Evolutionary conservation across 2,797 vertebrate species (phyloP).

Genomic region (Gymnothorax reevesii): DNA sequence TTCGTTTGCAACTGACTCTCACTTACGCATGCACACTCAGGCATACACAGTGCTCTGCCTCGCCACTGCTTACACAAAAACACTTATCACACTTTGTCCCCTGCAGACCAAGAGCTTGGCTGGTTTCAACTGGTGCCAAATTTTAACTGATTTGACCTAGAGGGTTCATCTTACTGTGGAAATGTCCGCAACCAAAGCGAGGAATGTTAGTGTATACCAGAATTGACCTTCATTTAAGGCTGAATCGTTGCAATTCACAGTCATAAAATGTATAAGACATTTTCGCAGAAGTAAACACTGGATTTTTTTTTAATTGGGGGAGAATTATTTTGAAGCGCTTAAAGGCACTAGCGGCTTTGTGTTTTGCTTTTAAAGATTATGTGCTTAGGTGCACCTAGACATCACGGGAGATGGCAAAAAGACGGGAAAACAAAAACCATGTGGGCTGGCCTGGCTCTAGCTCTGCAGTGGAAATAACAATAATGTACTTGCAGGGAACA

Average conservation of each 20-base stretch:
- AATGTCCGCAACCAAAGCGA: background rate
- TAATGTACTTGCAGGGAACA: background rate
- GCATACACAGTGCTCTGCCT: background rate
- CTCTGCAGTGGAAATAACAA: background rate
- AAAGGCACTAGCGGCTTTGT: background rate
- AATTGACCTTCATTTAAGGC: background rate
- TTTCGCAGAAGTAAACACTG: background rate
- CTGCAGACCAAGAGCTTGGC: background rate
- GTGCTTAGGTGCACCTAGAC: background rate
- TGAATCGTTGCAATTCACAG: background rate
- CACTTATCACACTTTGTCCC: background rate
- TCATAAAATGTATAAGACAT: background rate
- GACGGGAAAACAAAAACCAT: background rate
- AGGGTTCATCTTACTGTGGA: background rate
- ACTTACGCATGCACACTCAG: conserved; percentile 1
- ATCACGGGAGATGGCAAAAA: background rate
- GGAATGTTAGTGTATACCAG: background rate
- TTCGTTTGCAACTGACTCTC: background rate
- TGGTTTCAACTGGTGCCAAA: background rate
- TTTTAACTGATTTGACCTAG: background rate
- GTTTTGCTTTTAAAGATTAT: background rate
- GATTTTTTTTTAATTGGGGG: background rate
- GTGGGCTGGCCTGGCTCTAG: background rate
- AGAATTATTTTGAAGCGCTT: background rate
- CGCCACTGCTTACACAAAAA: background rate